These are phyloP conservation scores for Stenotaenia linearis DNA, from an alignment of 2,888 invertebrate genomes.

Conservation along the genomic window DNA sequence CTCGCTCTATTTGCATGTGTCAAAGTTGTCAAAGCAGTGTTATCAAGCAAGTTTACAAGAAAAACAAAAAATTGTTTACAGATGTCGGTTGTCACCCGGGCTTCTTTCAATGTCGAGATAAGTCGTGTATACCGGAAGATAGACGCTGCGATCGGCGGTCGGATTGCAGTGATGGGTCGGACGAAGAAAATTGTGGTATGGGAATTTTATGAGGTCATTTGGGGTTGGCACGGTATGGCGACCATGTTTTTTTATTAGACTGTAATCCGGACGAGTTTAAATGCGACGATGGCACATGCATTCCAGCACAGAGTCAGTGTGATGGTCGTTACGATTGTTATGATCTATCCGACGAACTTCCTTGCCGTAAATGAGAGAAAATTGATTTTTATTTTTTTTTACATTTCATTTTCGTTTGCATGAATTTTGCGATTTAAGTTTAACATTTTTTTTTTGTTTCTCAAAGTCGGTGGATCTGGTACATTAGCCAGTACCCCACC, in stretches of 20 bases:
- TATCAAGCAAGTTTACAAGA: not conserved
- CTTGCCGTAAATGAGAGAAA: slow-evolving; percentile 46
- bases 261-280: slow-evolving; percentile 37
- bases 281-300: slow-evolving; percentile 41
- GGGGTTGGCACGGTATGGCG: not conserved
- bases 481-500: not conserved
- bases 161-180: slow-evolving; percentile 42
- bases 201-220: not conserved
- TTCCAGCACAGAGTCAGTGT: slow-evolving; percentile 45
- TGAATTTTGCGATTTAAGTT: no score
- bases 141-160: slow-evolving; percentile 41
- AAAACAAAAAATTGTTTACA: not conserved
- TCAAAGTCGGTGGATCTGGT: not conserved
- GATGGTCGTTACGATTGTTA: slow-evolving; percentile 45
- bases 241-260: not conserved
- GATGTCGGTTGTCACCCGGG: not conserved
- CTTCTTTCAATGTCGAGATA: slow-evolving; percentile 3
- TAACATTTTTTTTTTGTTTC: no score
- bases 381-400: not conserved
- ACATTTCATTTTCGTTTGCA: no score
- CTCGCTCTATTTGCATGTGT: slow-evolving; percentile 1
- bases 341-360: slow-evolving; percentile 49
- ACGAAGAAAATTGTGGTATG: slow-evolving; percentile 40
- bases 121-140: slow-evolving; percentile 36
- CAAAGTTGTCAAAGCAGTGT: not conserved